Evolutionary conservation across 2,888 invertebrate species (phyloP).

Genomic region (Ichneumoninae sp.): DNA sequence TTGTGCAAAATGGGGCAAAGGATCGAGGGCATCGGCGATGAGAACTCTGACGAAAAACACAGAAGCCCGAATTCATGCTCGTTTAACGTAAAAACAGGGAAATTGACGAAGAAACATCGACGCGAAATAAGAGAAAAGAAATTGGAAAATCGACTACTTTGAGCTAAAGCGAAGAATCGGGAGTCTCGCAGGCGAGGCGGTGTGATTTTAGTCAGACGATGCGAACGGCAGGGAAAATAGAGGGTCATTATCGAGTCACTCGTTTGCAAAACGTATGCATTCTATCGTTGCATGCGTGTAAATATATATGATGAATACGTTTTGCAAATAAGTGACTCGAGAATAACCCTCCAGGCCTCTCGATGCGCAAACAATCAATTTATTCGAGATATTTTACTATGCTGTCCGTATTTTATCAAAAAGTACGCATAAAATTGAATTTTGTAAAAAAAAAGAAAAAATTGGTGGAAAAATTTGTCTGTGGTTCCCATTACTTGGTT

Average conservation of each 20-base stretch:
- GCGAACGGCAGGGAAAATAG: not conserved
- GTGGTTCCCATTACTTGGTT: too few species aligned
- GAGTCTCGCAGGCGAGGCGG: slow-evolving; percentile 37
- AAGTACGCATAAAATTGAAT: not conserved
- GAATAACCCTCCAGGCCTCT: not conserved
- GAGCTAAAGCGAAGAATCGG: slow-evolving; percentile 16
- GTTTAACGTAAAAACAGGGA: slow-evolving; percentile 30
- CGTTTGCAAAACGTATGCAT: too few species aligned
- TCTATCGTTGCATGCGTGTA: too few species aligned
- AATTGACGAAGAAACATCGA: slow-evolving; percentile 22
- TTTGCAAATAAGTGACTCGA: too few species aligned
- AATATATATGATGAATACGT: too few species aligned
- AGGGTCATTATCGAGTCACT: too few species aligned
- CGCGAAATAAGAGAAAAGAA: not conserved
- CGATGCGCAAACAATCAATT: not conserved
- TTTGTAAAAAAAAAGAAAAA: too few species aligned
- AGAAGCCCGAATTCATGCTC: slow-evolving; percentile 30
- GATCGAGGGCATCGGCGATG: not conserved
- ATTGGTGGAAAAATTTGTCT: too few species aligned
- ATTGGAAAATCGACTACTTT: slow-evolving; percentile 18
- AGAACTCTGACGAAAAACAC: slow-evolving; percentile 31
- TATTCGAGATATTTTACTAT: not conserved
- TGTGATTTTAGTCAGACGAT: slow-evolving; percentile 47
- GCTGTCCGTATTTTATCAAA: not conserved
- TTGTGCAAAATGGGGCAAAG: slow-evolving; percentile 28